Percentiles rank a stretch among this genome's conserved stretches.
Conservation (phyloP, 2,113 vertebrate species). For the Macrotis lagotis region DNA sequence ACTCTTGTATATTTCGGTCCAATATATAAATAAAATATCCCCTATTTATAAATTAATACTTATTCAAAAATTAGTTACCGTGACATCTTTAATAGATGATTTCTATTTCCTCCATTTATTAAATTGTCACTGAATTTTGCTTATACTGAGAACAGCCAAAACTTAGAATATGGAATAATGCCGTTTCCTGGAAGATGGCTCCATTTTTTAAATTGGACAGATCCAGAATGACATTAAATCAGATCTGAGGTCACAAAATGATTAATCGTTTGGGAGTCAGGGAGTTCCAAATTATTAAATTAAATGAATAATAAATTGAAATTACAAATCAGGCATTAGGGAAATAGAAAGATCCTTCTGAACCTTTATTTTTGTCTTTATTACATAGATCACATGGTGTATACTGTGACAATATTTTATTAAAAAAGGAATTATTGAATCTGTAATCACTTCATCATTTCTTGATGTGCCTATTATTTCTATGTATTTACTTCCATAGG, state of each 20-base stretch:
- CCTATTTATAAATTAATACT: background rate
- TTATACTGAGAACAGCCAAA: background rate
- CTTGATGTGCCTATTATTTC: background rate
- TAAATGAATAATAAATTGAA: background rate
- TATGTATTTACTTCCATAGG: background rate
- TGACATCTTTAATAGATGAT: background rate
- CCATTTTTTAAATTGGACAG: background rate
- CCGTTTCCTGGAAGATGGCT: background rate
- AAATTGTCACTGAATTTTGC: background rate
- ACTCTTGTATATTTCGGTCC: background rate
- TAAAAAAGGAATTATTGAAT: background rate
- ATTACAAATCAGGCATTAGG: background rate
- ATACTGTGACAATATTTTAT: background rate
- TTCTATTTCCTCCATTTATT: background rate
- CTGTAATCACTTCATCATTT: background rate
- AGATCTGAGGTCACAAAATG: background rate
- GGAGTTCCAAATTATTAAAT: slow-evolving; percentile 6
- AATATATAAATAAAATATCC: background rate
- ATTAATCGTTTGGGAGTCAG: background rate
- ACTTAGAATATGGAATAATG: background rate
- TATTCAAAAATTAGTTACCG: background rate
- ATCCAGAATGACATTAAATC: background rate
- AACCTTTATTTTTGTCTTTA: background rate
- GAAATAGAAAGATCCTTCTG: background rate
- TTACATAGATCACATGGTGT: background rate